Evolutionary conservation across 2,888 invertebrate genomes (phyloP).

Genomic region (Fabriciana adippe): DNA sequence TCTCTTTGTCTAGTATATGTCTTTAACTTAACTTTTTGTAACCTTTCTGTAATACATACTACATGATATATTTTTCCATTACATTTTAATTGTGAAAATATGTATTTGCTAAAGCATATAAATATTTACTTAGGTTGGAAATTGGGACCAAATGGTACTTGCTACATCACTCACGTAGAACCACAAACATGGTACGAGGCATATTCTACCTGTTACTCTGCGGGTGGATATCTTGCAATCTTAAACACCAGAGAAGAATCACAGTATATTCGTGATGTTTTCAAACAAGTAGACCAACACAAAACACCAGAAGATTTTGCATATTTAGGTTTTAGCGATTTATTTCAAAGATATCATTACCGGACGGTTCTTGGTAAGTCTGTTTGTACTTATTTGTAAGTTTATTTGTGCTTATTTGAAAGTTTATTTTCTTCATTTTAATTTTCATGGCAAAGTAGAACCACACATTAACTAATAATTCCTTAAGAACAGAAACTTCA

Average conservation of each 20-base stretch:
- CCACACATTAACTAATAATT: too few species aligned
- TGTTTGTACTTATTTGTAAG: background rate
- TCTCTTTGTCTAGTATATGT: too few species aligned
- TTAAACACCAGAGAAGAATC: conserved; percentile 49
- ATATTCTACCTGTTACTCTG: conserved; percentile 51
- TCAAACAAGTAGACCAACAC: conserved; percentile 47
- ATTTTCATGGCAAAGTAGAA: too few species aligned
- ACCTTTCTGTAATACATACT: too few species aligned
- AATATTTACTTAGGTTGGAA: conserved; percentile 48
- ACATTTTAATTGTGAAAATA: too few species aligned
- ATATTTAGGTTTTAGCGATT: conserved; percentile 55
- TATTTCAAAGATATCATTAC: conserved; percentile 53
- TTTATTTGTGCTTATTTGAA: background rate
- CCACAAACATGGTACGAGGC: conserved; percentile 56
- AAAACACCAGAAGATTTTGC: conserved; percentile 52
- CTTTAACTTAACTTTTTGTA: too few species aligned
- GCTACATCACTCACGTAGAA: conserved; percentile 53
- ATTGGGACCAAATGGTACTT: conserved; percentile 47
- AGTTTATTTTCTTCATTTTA: background rate
- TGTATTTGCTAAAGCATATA: too few species aligned
- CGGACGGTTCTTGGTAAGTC: conserved; percentile 54
- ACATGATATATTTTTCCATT: too few species aligned
- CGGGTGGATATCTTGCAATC: conserved; percentile 54
- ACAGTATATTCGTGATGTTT: conserved; percentile 49
- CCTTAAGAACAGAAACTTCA: too few species aligned